Conservation (phyloP, 2,797 vertebrate genomes). For the Gila robusta region DNA sequence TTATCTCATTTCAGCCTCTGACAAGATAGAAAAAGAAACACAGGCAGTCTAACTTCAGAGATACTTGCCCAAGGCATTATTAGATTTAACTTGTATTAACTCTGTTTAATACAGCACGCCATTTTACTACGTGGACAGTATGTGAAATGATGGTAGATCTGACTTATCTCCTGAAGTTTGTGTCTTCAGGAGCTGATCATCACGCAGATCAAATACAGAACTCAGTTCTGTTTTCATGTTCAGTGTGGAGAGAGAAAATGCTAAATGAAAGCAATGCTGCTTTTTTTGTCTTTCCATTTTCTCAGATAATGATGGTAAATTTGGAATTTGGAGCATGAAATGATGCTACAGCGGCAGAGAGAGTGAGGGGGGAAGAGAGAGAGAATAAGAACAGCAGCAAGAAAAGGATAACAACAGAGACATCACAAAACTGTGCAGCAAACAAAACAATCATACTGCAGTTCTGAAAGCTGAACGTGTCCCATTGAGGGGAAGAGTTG, state of each 20-base stretch:
- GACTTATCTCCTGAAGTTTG: conserved; percentile 71
- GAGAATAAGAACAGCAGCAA: conserved; percentile 21
- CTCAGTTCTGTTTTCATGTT: conserved; percentile 43
- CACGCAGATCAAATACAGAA: conserved; percentile 68
- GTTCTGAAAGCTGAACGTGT: conserved; percentile 64
- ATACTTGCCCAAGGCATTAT: conserved; percentile 66
- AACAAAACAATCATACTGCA: conserved; percentile 65
- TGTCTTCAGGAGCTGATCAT: conserved; percentile 70
- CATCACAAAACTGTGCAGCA: conserved; percentile 56
- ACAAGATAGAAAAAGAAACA: conserved; percentile 51
- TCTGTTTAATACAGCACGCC: conserved; percentile 68
- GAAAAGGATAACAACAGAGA: conserved; percentile 50
- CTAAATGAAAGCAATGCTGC: conserved; percentile 64
- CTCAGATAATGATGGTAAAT: conserved; percentile 69
- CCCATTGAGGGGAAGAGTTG: conserved; percentile 69
- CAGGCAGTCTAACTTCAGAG: conserved; percentile 64
- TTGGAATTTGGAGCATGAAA: conserved; percentile 71
- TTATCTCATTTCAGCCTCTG: conserved; percentile 23
- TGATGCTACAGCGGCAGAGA: conserved; percentile 52
- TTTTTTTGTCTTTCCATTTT: conserved; percentile 67
- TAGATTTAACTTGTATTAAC: conserved; percentile 69
- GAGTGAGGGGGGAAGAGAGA: conserved; percentile 1
- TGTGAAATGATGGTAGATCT: conserved; percentile 43
- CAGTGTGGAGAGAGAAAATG: conserved; percentile 66
- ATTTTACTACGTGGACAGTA: conserved; percentile 56